phyloP scores from a whole-genome alignment of 2,888 invertebrate species.

The Clanis bilineata region DNA sequence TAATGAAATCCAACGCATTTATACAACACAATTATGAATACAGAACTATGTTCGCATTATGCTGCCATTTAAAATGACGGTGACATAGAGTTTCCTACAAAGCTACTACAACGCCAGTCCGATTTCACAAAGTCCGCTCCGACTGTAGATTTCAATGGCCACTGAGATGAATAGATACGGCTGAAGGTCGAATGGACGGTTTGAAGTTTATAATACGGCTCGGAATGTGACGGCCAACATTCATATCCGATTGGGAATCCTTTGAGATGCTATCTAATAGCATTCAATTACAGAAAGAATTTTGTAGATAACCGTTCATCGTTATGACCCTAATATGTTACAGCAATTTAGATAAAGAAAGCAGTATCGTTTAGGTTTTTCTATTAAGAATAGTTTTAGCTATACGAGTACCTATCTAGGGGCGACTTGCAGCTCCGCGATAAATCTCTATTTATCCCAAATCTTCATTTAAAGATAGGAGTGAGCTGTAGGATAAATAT shows the following conservation, averaged over 20 bases:
- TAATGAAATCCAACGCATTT: not conserved
- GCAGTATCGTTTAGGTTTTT: not conserved
- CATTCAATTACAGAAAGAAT: not conserved
- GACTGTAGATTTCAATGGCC: constrained; percentile 4
- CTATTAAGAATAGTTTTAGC: not conserved
- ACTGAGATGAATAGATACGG: constrained; percentile 1
- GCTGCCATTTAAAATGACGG: not conserved
- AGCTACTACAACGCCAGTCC: not conserved
- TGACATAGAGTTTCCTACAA: constrained; percentile 3
- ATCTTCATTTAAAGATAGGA: too few species aligned
- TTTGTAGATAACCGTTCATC: not conserved
- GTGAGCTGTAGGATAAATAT: too few species aligned
- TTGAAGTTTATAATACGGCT: not conserved
- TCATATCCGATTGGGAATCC: not conserved
- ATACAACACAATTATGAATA: constrained; percentile 3
- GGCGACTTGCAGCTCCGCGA: too few species aligned
- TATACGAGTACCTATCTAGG: too few species aligned
- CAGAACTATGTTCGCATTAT: not conserved
- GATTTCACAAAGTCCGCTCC: not conserved
- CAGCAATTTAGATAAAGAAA: not conserved
- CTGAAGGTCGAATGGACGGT: not conserved
- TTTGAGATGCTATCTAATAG: not conserved
- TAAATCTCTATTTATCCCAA: too few species aligned
- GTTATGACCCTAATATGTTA: not conserved
- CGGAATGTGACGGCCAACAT: not conserved